Base-by-base conservation (phyloP, 2,888 invertebrate genomes). In the Acrobasis consociella region DNA sequence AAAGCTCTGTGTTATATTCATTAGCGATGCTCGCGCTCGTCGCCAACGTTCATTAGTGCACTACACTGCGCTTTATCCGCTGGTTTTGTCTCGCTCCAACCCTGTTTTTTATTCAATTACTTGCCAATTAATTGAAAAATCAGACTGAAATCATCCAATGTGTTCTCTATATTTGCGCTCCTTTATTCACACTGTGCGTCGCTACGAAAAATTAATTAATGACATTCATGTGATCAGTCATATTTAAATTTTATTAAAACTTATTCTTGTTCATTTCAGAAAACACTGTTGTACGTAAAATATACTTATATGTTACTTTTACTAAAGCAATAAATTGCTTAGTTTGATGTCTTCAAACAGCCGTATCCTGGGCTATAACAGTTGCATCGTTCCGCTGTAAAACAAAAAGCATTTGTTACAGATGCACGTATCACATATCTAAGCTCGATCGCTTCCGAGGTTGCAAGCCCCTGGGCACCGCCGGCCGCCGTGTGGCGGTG, bases 1-100 rank as follows among this genome's bases (percentile, higher is more conserved):
- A 82, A 82, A 81, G 75, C 76, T 71, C 76, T 76, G 75, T 77
- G 75, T 77, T 78, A 81, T 82, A 85, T 87, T 89, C 86, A 89
- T 89, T 89, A 89, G 85, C 76, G 62, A 53, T 38, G 55, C 62
- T 62, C 62, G 53, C 17, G 55, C 49, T 62, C 62, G 53, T 31
- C 37, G 46, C 72, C 77, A 31, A 31, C 31, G 80, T 87, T 89
- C 87, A 86, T 88, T 87, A 88, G 84, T 78, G 78, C 77, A 78
- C 79, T 76, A 77, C 74, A 73, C 67, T 73, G 76, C 75, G 77
- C 75, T 85, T 82, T 81, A 81, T 80, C 76, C 77, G 72, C 74
- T 69, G 76, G 70, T 80, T 80, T 77, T 79, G 80, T 81, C 73
- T 75, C 77, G 64, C 72, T 73, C 64, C 73, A 68, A 76, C 72